Percentiles rank a stretch among this genome's conserved stretches.
phyloP scores from a whole-genome alignment of 2,113 vertebrate species.

The Oenanthe oenanthe region DNA sequence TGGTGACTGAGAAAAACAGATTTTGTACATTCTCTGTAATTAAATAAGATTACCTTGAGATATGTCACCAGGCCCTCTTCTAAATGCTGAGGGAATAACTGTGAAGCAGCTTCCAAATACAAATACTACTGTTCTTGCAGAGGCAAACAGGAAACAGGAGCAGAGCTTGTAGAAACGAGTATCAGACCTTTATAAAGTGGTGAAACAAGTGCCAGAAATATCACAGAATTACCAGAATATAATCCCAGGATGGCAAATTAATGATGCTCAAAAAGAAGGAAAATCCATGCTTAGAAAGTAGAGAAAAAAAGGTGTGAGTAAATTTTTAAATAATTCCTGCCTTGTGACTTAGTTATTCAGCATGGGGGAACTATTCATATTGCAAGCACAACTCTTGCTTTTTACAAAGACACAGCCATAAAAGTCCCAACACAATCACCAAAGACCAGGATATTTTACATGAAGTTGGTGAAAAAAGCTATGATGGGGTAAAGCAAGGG shows the following conservation, averaged over 20 bases:
- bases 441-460: background rate
- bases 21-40: background rate
- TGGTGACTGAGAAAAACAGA: background rate
- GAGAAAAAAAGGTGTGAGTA: background rate
- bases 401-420: background rate
- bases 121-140: background rate
- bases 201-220: background rate
- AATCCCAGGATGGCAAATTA: background rate
- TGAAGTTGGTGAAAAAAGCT: background rate
- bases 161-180: fast-evolving
- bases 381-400: background rate
- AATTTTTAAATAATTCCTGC: background rate
- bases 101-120: background rate
- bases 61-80: background rate
- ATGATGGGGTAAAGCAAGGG: background rate
- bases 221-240: background rate
- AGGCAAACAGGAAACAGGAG: background rate
- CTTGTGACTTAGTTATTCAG: background rate
- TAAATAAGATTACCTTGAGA: background rate
- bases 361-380: background rate
- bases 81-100: background rate
- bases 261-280: background rate
- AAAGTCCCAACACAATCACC: background rate
- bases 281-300: background rate
- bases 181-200: background rate